phyloP scores from a whole-genome alignment of 2,113 vertebrate genomes.

The Ascaphus truei region DNA sequence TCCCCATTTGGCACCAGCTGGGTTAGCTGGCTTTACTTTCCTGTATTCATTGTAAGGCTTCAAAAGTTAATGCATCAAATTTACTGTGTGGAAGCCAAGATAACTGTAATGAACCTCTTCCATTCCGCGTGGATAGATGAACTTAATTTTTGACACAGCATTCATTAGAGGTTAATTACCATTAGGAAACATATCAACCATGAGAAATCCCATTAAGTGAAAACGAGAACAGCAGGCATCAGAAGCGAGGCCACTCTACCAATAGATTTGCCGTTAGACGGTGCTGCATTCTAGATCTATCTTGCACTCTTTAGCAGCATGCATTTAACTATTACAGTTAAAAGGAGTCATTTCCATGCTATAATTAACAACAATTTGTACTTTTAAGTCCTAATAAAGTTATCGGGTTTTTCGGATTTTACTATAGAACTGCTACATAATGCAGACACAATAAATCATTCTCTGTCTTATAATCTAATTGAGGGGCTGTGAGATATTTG shows the following conservation, averaged over 20 bases:
- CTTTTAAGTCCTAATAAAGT: slow-evolving; percentile 16
- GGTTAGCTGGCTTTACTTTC: not conserved
- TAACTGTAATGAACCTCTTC: slow-evolving; percentile 11
- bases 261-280: slow-evolving; percentile 10
- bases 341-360: slow-evolving; percentile 15
- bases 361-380: slow-evolving; percentile 21
- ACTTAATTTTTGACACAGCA: slow-evolving; percentile 24
- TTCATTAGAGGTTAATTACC: slow-evolving; percentile 32
- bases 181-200: slow-evolving; percentile 28
- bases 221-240: slow-evolving; percentile 18
- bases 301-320: slow-evolving; percentile 13
- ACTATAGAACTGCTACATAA: not conserved
- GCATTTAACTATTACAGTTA: slow-evolving; percentile 16
- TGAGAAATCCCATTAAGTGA: slow-evolving; percentile 26
- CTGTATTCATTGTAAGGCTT: not conserved
- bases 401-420: not conserved
- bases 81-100: not conserved
- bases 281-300: not conserved
- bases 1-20: not conserved
- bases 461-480: too few species aligned
- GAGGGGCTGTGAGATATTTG: too few species aligned
- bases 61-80: not conserved
- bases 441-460: too few species aligned
- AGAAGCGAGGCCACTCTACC: not conserved
- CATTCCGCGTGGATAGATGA: slow-evolving; percentile 11